Evolutionary conservation across 2,113 vertebrate genomes (phyloP).

Genomic region (Urocynchramus pylzowi): DNA sequence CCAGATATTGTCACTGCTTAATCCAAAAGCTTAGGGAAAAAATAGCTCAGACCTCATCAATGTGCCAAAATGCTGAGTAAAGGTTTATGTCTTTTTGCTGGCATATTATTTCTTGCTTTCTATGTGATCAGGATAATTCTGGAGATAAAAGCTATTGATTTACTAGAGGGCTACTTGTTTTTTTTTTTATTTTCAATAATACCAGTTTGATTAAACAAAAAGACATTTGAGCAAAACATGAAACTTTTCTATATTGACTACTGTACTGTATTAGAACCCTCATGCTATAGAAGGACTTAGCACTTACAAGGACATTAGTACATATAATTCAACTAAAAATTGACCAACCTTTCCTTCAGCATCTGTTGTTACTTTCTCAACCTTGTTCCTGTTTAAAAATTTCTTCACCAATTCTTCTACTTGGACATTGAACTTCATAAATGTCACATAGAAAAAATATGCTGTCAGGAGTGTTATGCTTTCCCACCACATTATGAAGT

Average conservation of each 20-base stretch:
- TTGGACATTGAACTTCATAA: conserved; percentile 95
- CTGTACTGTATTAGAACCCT: not conserved
- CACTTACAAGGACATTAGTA: not conserved
- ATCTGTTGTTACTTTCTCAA: conserved; percentile 88
- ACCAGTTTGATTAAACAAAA: not conserved
- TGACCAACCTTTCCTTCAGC: conserved; percentile 89
- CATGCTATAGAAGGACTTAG: not conserved
- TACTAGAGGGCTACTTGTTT: not conserved
- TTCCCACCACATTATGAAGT: conserved; percentile 91
- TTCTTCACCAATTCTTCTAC: conserved; percentile 87
- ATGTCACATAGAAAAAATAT: conserved; percentile 89
- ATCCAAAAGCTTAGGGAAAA: not conserved
- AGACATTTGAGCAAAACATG: not conserved
- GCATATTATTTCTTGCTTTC: not conserved
- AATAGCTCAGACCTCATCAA: not conserved
- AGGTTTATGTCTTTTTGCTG: not conserved
- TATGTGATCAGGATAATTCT: not conserved
- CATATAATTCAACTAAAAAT: conserved; percentile 2
- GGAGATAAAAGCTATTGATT: conserved; percentile 9
- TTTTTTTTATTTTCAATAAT: not conserved
- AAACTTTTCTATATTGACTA: not conserved
- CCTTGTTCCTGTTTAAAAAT: conserved; percentile 88
- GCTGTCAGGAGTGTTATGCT: conserved; percentile 83
- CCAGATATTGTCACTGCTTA: not conserved
- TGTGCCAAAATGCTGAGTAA: conserved; percentile 13